A percentile compares a stretch with the other conserved stretches of the same genome.
phyloP scores from a whole-genome alignment of 2,113 vertebrate genomes.

The Anolis sagrei region DNA sequence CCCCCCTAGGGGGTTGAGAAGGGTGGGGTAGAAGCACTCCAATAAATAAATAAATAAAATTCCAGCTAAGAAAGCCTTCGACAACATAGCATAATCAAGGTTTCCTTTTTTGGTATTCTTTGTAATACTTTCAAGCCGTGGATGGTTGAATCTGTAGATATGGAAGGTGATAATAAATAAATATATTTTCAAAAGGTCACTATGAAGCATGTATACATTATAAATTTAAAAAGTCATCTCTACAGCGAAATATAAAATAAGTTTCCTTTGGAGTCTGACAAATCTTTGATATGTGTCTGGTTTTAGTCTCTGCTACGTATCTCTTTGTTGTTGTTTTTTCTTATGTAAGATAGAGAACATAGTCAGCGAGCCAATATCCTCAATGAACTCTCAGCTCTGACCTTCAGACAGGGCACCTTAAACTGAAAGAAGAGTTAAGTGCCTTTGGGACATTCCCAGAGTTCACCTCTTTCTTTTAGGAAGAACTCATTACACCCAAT shows the following conservation, averaged over 20 bases:
- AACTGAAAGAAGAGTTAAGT: not conserved
- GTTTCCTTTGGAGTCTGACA: not conserved
- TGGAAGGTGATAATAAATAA: not conserved
- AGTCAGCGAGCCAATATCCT: not conserved
- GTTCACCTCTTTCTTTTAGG: not conserved
- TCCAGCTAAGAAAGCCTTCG: too few relatives aligned
- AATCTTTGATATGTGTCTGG: not conserved
- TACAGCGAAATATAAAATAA: not conserved
- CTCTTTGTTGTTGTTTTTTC: not conserved
- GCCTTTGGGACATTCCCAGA: not conserved
- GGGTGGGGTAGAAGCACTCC: too few relatives aligned
- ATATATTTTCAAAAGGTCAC: not conserved
- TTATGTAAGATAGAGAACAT: not conserved
- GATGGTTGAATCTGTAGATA: too few relatives aligned
- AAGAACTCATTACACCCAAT: rapidly evolving
- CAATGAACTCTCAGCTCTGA: not conserved
- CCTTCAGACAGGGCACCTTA: not conserved
- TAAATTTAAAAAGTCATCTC: not conserved
- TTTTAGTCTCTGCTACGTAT: not conserved
- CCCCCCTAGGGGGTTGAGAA: too few relatives aligned
- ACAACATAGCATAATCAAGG: too few relatives aligned
- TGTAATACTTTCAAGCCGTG: too few relatives aligned
- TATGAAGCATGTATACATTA: too few relatives aligned
- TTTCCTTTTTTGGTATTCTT: not conserved
- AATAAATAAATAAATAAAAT: too few relatives aligned